phyloP scores from a whole-genome alignment of 2,113 vertebrate genomes.

The Orientallactaga bullata region DNA sequence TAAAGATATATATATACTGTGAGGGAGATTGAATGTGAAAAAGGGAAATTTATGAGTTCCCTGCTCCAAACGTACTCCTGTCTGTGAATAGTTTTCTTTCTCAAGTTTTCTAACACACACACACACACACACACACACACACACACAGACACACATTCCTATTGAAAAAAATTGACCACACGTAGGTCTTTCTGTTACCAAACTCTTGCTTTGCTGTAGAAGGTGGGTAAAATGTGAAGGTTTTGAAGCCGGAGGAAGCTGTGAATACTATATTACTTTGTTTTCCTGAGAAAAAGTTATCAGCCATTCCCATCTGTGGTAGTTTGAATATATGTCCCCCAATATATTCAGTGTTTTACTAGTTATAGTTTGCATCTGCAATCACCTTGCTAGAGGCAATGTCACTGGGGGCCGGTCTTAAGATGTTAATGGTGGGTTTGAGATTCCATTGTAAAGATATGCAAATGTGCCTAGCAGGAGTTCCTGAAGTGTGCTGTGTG shows the following conservation, averaged over 20 bases:
- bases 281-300: neutral
- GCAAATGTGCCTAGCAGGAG: no score
- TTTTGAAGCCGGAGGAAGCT: neutral
- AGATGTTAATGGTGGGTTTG: no score
- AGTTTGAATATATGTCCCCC: no score
- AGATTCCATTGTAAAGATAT: no score
- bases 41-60: neutral
- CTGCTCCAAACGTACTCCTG: neutral
- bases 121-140: no score
- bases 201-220: neutral
- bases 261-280: neutral
- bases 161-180: neutral
- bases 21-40: neutral
- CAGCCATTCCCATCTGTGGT: no score
- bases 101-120: neutral
- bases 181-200: neutral
- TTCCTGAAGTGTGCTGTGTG: no score
- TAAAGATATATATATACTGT: neutral
- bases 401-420: no score
- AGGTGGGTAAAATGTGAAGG: neutral
- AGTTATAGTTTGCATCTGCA: no score
- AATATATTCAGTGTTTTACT: no score
- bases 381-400: no score
- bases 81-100: neutral
- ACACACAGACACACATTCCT: no score